Evolutionary conservation across 2,888 invertebrate genomes (phyloP).

Genomic region (Geophilus truncorum): DNA sequence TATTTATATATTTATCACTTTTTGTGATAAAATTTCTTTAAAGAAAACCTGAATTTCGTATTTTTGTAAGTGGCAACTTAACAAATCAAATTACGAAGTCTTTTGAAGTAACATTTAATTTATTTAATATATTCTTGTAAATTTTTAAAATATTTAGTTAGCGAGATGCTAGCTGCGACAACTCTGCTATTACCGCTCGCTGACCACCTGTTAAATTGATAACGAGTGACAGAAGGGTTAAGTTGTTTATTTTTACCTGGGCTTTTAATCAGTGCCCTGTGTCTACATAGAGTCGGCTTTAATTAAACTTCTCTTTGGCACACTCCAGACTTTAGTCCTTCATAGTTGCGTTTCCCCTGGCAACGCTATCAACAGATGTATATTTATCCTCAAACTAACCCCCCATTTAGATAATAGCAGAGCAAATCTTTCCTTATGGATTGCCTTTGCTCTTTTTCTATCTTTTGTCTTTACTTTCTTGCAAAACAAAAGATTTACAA

Average conservation of each 20-base stretch:
- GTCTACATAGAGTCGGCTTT: not conserved
- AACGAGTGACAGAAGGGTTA: not conserved
- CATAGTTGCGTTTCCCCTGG: conserved; percentile 16
- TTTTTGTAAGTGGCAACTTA: too few species aligned
- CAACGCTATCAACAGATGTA: conserved; percentile 21
- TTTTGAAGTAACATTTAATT: too few species aligned
- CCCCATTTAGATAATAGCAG: conserved; percentile 8
- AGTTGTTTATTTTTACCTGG: conserved; percentile 4
- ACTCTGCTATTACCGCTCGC: too few species aligned
- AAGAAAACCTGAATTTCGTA: too few species aligned
- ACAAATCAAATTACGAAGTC: too few species aligned
- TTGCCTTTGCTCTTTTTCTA: not conserved
- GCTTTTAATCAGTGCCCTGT: conserved; percentile 10
- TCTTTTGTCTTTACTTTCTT: not conserved
- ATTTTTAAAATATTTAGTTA: too few species aligned
- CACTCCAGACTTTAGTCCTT: conserved; percentile 20
- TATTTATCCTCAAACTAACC: conserved; percentile 5
- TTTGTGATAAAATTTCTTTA: too few species aligned
- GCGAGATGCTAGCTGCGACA: too few species aligned
- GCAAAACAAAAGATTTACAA: conserved; percentile 9
- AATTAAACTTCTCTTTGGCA: conserved; percentile 6
- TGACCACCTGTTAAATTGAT: not conserved
- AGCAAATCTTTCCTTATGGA: conserved; percentile 6
- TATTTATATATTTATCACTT: too few species aligned
- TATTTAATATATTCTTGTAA: too few species aligned